Evolutionary conservation across 2,797 vertebrate species (phyloP).

Genomic region (Dendrocincla fuliginosa): DNA sequence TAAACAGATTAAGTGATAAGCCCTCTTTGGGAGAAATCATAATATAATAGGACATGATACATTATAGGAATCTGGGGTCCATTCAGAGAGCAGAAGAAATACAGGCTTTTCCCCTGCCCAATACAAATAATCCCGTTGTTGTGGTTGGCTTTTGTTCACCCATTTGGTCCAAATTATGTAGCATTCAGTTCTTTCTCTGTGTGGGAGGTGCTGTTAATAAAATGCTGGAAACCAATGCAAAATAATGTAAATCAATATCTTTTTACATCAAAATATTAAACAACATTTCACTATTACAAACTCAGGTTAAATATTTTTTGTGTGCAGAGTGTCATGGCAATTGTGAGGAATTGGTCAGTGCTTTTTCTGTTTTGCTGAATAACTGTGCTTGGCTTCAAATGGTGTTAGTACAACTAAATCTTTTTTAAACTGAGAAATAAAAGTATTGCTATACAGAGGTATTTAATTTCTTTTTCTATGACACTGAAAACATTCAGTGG

Average conservation of each 20-base stretch:
- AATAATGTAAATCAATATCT: neutral
- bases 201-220: neutral
- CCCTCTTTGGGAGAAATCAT: neutral
- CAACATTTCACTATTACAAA: neutral
- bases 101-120: neutral
- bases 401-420: neutral
- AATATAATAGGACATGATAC: neutral
- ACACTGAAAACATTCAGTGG: neutral
- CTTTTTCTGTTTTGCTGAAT: neutral
- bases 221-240: neutral
- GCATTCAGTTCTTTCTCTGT: neutral
- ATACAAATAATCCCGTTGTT: neutral
- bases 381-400: neutral
- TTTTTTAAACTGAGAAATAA: neutral
- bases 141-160: neutral
- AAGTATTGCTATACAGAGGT: neutral
- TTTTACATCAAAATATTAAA: neutral
- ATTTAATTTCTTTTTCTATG: neutral
- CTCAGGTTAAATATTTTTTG: neutral
- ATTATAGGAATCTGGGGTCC: neutral
- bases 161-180: neutral
- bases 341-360: neutral
- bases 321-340: neutral
- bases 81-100: neutral
- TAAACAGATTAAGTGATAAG: slow-evolving; percentile 2